Conservation (phyloP, 2,797 vertebrate genomes). For the Scyliorhinus canicula region DNA sequence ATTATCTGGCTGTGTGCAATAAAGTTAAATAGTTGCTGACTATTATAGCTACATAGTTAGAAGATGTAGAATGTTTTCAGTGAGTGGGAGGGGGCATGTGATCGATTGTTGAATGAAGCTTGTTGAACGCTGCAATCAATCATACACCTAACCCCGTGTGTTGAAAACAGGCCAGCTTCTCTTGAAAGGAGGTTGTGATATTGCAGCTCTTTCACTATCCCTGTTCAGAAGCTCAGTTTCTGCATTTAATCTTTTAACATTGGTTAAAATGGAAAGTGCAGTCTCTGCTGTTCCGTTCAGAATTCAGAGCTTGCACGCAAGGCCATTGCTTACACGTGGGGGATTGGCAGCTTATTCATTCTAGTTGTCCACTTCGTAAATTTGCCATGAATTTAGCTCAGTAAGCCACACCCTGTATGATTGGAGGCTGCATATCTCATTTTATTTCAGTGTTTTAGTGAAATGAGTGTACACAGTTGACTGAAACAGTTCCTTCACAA, state of each 20-base stretch:
- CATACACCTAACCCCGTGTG: background rate
- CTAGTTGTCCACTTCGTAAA: background rate
- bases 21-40: constrained; percentile 15
- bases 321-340: background rate
- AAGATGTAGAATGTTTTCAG: background rate
- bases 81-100: background rate
- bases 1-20: background rate
- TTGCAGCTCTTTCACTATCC: constrained; percentile 7
- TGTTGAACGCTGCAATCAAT: constrained; percentile 31
- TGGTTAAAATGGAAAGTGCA: constrained; percentile 15
- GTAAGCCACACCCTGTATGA: background rate
- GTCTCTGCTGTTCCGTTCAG: background rate
- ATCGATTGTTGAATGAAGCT: constrained; percentile 35
- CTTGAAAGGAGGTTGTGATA: constrained; percentile 18
- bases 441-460: background rate
- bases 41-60: background rate
- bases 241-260: constrained; percentile 32
- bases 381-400: constrained; percentile 3
- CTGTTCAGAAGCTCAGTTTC: constrained; percentile 21
- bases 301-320: background rate
- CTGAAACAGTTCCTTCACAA: background rate
- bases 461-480: background rate
- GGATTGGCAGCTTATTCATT: background rate
- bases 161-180: constrained; percentile 20
- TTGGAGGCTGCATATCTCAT: background rate